Evolutionary conservation across 2,888 invertebrate species (phyloP).

Genomic region (Pseudococcus longispinus): DNA sequence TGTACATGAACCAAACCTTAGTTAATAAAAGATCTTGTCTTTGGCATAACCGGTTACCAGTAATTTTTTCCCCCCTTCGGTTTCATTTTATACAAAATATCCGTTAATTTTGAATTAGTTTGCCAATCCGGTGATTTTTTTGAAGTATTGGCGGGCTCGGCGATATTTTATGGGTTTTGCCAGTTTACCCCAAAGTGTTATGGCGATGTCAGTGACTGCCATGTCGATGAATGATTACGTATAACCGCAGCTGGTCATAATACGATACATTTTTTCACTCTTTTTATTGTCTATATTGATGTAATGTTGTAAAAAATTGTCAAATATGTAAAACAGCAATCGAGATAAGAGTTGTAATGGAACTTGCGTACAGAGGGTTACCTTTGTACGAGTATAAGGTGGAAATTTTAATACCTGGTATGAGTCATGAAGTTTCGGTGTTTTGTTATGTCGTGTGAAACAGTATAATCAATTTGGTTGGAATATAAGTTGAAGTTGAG

Average conservation of each 20-base stretch:
- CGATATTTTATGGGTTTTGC: not conserved
- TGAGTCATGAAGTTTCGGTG: slow-evolving; percentile 9
- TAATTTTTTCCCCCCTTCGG: not conserved
- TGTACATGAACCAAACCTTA: slow-evolving; percentile 52
- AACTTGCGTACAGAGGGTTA: no score
- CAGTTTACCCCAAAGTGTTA: not conserved
- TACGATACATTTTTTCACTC: not conserved
- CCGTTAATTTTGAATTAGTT: slow-evolving; percentile 46
- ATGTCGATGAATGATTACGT: not conserved
- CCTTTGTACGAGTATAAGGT: not conserved
- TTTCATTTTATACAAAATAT: slow-evolving; percentile 29
- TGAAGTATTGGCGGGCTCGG: not conserved
- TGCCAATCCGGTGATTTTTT: slow-evolving; percentile 15
- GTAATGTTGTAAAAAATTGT: not conserved
- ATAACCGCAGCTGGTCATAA: not conserved
- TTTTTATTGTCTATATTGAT: not conserved
- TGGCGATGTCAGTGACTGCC: not conserved
- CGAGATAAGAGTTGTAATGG: not conserved
- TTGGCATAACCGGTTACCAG: slow-evolving; percentile 31
- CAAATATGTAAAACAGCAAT: not conserved
- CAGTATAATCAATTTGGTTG: slow-evolving; percentile 14
- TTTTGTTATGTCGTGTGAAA: not conserved
- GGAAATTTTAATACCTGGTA: not conserved
- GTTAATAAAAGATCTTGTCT: slow-evolving; percentile 42
- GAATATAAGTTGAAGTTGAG: not conserved